Percentiles rank a stretch among this genome's conserved stretches.
phyloP scores from a whole-genome alignment of 2,888 invertebrate species.

The Leptopilina drosophilae region DNA sequence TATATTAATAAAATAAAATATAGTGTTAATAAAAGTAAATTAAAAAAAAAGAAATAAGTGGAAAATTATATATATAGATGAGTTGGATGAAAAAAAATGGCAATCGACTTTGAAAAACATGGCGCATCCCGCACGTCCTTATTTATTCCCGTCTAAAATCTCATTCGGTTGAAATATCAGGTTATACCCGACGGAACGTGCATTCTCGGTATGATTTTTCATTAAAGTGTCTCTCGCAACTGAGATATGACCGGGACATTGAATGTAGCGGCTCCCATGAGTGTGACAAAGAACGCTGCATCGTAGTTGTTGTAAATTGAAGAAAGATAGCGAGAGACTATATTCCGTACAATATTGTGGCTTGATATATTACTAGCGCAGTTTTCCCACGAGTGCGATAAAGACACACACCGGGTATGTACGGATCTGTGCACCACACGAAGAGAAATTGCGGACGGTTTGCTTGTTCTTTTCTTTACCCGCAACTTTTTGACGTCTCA shows the following conservation, averaged over 20 bases:
- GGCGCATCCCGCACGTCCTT: constrained; percentile 58
- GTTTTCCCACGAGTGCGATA: constrained; percentile 73
- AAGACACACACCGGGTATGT: constrained; percentile 63
- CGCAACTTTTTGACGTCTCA: constrained; percentile 27
- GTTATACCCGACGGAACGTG: constrained; percentile 68
- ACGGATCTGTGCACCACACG: constrained; percentile 29
- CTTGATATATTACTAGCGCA: constrained; percentile 67
- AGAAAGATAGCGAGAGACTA: constrained; percentile 57
- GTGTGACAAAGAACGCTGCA: constrained; percentile 53
- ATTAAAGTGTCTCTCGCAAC: constrained; percentile 74
- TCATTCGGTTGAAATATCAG: constrained; percentile 72
- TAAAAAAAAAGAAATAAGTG: not conserved
- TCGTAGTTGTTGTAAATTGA: constrained; percentile 25
- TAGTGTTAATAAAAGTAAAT: not conserved
- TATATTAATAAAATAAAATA: too few relatives aligned
- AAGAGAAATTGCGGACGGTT: constrained; percentile 47
- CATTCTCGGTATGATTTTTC: constrained; percentile 76
- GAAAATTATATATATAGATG: not conserved
- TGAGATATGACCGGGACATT: constrained; percentile 76
- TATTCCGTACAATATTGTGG: constrained; percentile 70
- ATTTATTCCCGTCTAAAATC: constrained; percentile 75
- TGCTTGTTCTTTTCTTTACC: constrained; percentile 37
- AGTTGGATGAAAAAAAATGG: not conserved
- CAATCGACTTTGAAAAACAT: constrained; percentile 22
- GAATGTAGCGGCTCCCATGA: constrained; percentile 72